Conservation (phyloP, 30 jellyfish, hydroid and myxozoan species). For the Phacellophora camtschatica region DNA sequence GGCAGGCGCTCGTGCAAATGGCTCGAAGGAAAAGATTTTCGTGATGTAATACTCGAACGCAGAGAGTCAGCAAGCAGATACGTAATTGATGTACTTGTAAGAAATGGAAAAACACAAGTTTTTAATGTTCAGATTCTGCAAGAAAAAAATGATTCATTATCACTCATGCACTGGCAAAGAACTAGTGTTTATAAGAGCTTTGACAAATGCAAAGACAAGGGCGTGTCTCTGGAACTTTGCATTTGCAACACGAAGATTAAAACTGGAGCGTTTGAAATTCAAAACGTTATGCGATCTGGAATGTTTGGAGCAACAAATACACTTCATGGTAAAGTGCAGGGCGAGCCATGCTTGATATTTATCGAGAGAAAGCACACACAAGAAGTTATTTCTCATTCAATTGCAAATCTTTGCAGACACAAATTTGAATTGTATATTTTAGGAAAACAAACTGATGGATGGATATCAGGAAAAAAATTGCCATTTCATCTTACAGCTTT, state of each 20-base stretch:
- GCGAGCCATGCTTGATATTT: conserved; percentile 22
- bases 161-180: conserved; percentile 75
- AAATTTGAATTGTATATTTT: background rate
- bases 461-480: conserved; percentile 20
- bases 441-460: background rate
- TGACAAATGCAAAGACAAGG: conserved; percentile 56
- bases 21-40: conserved; percentile 38
- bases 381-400: conserved; percentile 34
- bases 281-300: background rate
- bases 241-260: conserved; percentile 26
- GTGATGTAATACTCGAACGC: conserved; percentile 20
- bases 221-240: conserved; percentile 72
- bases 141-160: background rate
- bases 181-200: conserved; percentile 58
- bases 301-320: conserved; percentile 44
- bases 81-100: conserved; percentile 60
- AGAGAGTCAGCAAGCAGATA: background rate
- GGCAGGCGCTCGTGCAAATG: conserved; percentile 36
- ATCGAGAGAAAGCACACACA: conserved; percentile 37
- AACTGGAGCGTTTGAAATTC: background rate
- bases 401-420: conserved; percentile 43
- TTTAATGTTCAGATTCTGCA: conserved; percentile 64
- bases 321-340: background rate
- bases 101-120: conserved; percentile 10
- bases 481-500: conserved; percentile 32